Evolutionary conservation across 35 echinoderm and acorn worm species (phyloP).

Genomic region (Heliocidaris erythrogramma): DNA sequence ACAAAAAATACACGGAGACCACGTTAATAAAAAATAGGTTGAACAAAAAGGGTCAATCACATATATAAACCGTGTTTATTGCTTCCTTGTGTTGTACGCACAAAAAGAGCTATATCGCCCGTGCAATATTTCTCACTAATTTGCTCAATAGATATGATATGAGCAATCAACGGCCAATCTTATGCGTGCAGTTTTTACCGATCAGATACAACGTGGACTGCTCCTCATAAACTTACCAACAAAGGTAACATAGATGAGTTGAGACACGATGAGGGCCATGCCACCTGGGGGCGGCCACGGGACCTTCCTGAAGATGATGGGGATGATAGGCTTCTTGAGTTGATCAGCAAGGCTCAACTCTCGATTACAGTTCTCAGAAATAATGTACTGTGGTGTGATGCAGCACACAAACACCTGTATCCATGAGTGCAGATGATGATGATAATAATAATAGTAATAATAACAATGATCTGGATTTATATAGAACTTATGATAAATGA

Average conservation of each 20-base stretch:
- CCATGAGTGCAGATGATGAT: background rate
- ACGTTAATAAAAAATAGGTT: background rate
- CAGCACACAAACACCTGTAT: conserved; percentile 67
- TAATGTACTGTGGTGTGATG: conserved; percentile 76
- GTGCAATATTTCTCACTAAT: too few species aligned
- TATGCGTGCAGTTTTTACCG: too few species aligned
- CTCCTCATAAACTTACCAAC: conserved; percentile 45
- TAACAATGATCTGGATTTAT: too few species aligned
- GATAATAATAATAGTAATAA: background rate
- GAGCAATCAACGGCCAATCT: too few species aligned
- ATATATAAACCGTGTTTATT: too few species aligned
- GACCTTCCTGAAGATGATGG: conserved; percentile 71
- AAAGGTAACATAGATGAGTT: conserved; percentile 72
- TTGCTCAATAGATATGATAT: too few species aligned
- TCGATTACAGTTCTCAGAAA: conserved; percentile 72
- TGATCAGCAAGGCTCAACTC: conserved; percentile 78
- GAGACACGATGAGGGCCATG: conserved; percentile 65
- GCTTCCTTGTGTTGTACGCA: too few species aligned
- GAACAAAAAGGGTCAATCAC: too few species aligned
- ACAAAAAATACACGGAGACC: too few species aligned
- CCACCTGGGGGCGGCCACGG: conserved; percentile 79
- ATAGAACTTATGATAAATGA: too few species aligned
- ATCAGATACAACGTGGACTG: too few species aligned
- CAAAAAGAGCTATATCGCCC: too few species aligned
- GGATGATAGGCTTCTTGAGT: conserved; percentile 85